A percentile compares a stretch with the other conserved stretches of the same genome.
Conservation (phyloP, 2,113 vertebrate genomes). For the Myotis brandtii region DNA sequence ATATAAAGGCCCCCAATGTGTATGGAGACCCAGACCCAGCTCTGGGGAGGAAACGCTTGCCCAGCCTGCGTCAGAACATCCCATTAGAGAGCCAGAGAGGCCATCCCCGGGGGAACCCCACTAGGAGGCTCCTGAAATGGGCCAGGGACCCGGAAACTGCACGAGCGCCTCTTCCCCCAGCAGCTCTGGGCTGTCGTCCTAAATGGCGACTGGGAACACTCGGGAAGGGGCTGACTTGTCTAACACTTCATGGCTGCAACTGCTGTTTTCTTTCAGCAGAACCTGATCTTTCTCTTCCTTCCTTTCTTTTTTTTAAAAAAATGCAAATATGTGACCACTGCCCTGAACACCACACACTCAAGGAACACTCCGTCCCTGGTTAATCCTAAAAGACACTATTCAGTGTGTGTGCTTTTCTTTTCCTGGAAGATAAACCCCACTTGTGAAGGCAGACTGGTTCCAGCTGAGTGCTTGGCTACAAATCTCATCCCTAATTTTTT, state of each 20-base stretch:
- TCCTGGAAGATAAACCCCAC: slow-evolving; percentile 56
- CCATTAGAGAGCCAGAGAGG: neutral
- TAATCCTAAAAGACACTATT: slow-evolving; percentile 69
- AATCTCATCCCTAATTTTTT: slow-evolving; percentile 15
- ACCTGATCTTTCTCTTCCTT: neutral
- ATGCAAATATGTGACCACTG: slow-evolving; percentile 54
- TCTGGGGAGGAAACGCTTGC: neutral
- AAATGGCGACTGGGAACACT: neutral
- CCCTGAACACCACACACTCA: neutral
- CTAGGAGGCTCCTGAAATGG: neutral
- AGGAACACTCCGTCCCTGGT: slow-evolving; percentile 55
- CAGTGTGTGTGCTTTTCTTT: neutral
- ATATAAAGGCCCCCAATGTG: neutral
- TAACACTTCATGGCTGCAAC: neutral
- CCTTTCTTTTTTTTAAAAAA: neutral
- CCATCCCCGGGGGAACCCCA: too few relatives aligned
- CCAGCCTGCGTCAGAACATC: neutral
- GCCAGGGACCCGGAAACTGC: neutral
- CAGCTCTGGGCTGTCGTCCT: neutral
- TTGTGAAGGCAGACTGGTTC: slow-evolving; percentile 66
- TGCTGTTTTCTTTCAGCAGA: slow-evolving; percentile 50
- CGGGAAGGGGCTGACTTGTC: neutral
- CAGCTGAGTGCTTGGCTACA: slow-evolving; percentile 65
- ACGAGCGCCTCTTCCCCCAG: neutral
- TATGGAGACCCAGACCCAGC: neutral